phyloP scores from a whole-genome alignment of 2,113 vertebrate genomes.

The Neotoma lepida region DNA sequence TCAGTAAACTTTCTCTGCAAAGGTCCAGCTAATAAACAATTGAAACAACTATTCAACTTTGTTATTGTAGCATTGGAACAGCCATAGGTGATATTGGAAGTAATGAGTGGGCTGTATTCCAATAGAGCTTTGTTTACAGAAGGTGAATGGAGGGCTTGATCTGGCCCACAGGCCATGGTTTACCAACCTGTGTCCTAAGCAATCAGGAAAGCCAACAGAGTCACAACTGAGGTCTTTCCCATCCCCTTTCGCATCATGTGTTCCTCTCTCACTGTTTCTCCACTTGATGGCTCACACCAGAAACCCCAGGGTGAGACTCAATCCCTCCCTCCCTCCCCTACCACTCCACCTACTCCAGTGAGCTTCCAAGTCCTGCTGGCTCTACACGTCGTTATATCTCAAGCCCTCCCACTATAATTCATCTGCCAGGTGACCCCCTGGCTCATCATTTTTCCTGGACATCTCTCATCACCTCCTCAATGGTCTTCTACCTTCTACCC shows the following conservation, averaged over 20 bases:
- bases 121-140: conserved; percentile 39
- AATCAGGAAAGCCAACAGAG: not conserved
- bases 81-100: not conserved
- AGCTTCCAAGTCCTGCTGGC: not conserved
- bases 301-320: no score
- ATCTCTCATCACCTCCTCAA: not conserved
- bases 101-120: not conserved
- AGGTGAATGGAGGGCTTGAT: not conserved
- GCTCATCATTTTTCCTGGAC: not conserved
- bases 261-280: not conserved
- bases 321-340: not conserved
- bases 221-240: not conserved
- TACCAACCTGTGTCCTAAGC: not conserved
- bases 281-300: not conserved
- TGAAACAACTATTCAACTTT: not conserved
- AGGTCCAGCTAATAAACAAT: not conserved
- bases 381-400: no score
- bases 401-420: not conserved
- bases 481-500: not conserved
- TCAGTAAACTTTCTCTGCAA: conserved; percentile 1
- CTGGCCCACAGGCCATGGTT: not conserved
- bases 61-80: not conserved
- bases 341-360: not conserved
- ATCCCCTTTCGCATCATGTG: not conserved
- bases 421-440: no score